Evolutionary conservation across 2,888 invertebrate species (phyloP), one percentile per base, ranked within the genome.

Genomic region (Leucophora obtusa): DNA sequence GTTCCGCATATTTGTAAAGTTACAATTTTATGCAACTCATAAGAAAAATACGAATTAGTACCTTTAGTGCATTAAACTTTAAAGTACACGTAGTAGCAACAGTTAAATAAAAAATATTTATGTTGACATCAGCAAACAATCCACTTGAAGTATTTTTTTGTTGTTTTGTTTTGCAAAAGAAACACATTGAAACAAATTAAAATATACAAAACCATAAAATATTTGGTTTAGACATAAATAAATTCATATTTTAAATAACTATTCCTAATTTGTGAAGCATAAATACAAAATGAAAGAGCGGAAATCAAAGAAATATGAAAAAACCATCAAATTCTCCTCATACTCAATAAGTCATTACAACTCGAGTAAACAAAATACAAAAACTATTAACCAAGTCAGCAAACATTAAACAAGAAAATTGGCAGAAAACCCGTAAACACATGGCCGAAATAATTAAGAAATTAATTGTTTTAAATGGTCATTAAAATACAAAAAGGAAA

Each of bases 391-490:
- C 21, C 18, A 54, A 54, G 58, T 66, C 24, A 66, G 59, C 59
- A 51, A 51, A 58, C 35, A 15, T 2, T 17, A 65, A 56, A n/a
- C 11, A 6, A 28, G 4, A 28, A 28, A 28, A 9, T 6, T 18
- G 15, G 9, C 7, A 33, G 28, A 9, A 33, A 15, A 28, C 7
- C 38, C 3, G 18, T 18, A 43, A 38, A 74, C 79, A 79, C 75
- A 79, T 75, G 79, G 70, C 70, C 74, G 50, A 62, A 56, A 71
- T 68, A 63, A 70, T 65, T 79, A 21, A 66, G 53, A 70, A 69
- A 62, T 66, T 59, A 66, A 70, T 79, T 74, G 66, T 71, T 66
- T 51, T 33, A 38, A 56, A 38, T 43, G 66, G 43, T 21, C 43
- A 66, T 15, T 38, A 18, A 50, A 33, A 58, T 47, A 74, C 58